Evolutionary conservation across 2,888 invertebrate species (phyloP).

Genomic region (Eustalomyia histrio): DNA sequence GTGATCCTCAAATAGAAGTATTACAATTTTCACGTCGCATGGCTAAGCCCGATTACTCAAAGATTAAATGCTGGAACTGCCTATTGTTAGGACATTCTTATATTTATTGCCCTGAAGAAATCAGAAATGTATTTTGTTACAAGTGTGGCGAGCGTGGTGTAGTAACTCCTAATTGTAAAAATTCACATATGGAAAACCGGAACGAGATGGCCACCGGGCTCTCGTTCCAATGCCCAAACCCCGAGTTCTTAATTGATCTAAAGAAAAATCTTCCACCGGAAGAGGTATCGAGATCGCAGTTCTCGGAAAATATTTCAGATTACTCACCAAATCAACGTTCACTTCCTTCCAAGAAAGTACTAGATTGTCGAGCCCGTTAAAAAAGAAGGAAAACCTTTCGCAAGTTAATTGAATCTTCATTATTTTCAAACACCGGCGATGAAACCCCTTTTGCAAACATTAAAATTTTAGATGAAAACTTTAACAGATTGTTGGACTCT

Average conservation of each 20-base stretch:
- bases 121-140: no score
- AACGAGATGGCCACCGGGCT: constrained; percentile 4
- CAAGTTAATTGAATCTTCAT: no score
- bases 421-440: no score
- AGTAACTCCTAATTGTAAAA: no score
- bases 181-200: no score
- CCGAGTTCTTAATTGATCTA: constrained; percentile 3
- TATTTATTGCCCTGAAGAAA: no score
- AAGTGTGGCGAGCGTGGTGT: no score
- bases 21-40: not conserved
- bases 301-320: not conserved
- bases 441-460: constrained; percentile 29
- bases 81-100: not conserved
- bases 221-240: not conserved
- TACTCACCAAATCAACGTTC: not conserved
- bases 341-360: not conserved
- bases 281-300: not conserved
- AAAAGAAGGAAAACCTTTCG: not conserved
- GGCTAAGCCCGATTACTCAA: no score
- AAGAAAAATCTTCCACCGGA: not conserved
- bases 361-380: not conserved
- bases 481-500: constrained; percentile 2
- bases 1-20: constrained; percentile 10
- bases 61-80: constrained; percentile 8
- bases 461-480: not conserved